Percentiles rank a stretch among this genome's conserved stretches.
These are phyloP conservation scores for Pristionchus exspectatus DNA, from an alignment of 2,888 invertebrate species.

Conservation along the genomic window DNA sequence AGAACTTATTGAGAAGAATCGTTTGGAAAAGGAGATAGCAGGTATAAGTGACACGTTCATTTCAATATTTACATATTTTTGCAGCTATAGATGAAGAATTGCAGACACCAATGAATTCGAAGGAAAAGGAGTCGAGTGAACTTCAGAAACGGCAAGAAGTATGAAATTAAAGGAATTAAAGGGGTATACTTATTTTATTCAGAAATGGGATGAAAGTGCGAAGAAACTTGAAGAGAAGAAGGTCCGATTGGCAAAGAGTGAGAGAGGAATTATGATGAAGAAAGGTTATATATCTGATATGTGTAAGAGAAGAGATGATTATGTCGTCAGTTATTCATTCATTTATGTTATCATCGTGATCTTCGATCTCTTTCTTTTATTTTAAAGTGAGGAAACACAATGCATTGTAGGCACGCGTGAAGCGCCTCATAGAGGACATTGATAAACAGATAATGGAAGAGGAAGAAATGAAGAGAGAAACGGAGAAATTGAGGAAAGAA, in stretches of 20 bases:
- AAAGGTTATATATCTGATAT: slow-evolving; percentile 2
- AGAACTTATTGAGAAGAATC: background rate
- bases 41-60: background rate
- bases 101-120: background rate
- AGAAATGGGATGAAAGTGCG: background rate
- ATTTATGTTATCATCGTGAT: background rate
- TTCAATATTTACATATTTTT: background rate
- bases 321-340: background rate
- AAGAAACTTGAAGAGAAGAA: slow-evolving; percentile 14
- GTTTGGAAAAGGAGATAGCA: background rate
- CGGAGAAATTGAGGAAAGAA: slow-evolving; percentile 52
- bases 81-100: background rate
- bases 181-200: background rate
- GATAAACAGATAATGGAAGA: background rate
- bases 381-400: background rate
- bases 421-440: background rate
- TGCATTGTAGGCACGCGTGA: background rate
- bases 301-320: slow-evolving; percentile 38
- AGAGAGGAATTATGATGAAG: slow-evolving; percentile 28
- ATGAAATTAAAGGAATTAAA: background rate
- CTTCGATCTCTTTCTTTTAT: background rate
- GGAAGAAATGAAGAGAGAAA: slow-evolving; percentile 50
- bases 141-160: slow-evolving; percentile 6
- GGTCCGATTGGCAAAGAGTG: background rate
- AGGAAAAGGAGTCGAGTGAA: background rate